phyloP scores from a whole-genome alignment of 2,888 invertebrate genomes.

The Cheilosia impressa region DNA sequence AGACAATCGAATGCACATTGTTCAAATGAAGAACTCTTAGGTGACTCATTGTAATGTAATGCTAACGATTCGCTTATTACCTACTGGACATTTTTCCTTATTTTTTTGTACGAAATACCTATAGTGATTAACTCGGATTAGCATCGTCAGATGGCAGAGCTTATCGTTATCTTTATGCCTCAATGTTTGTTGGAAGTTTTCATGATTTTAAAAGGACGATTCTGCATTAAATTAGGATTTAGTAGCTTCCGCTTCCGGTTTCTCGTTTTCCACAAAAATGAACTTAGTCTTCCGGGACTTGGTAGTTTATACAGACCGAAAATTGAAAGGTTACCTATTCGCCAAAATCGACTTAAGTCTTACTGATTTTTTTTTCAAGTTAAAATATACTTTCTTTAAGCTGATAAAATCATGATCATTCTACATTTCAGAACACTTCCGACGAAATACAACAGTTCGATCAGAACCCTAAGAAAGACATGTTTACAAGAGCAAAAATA shows the following conservation, averaged over 20 bases:
- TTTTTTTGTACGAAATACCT: not conserved
- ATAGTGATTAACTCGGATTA: not conserved
- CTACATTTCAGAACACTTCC: constrained; percentile 30
- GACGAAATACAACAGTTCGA: constrained; percentile 18
- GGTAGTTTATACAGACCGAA: too few relatives aligned
- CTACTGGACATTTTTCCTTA: not conserved
- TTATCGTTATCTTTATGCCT: not conserved
- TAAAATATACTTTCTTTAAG: not conserved
- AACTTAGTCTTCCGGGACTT: too few relatives aligned
- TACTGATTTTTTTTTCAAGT: too few relatives aligned
- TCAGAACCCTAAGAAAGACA: constrained; percentile 13
- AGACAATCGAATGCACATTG: not conserved
- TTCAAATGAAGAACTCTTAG: too few relatives aligned
- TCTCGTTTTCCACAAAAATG: too few relatives aligned
- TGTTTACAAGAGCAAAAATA: constrained; percentile 40
- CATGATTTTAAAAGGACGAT: too few relatives aligned
- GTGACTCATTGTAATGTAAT: not conserved
- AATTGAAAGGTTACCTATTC: too few relatives aligned
- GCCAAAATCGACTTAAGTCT: too few relatives aligned
- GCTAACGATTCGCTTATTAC: not conserved
- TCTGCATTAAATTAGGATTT: too few relatives aligned
- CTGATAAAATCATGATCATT: not conserved
- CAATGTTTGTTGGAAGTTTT: too few relatives aligned
- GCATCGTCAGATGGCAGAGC: not conserved
- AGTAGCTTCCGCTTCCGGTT: too few relatives aligned